These are phyloP conservation scores for Strix occidentalis DNA, from an alignment of 2,797 vertebrate species.

Conservation along the genomic window DNA sequence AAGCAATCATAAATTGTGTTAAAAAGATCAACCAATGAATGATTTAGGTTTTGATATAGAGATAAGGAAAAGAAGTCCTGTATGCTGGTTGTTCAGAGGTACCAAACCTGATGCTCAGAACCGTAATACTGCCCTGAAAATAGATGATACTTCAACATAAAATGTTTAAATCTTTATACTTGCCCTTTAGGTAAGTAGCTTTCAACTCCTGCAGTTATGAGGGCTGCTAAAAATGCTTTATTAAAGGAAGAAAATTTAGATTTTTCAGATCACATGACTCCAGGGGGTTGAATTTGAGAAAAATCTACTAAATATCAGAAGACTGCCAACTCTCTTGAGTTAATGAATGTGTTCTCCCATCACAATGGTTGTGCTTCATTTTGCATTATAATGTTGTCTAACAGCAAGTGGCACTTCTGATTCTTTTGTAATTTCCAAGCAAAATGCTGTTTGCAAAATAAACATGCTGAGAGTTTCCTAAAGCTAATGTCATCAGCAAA, in stretches of 20 bases:
- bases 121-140: not conserved
- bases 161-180: not conserved
- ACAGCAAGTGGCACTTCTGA: constrained; percentile 68
- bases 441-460: constrained; percentile 65
- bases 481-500: constrained; percentile 25
- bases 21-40: not conserved
- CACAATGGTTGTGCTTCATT: constrained; percentile 65
- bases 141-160: not conserved
- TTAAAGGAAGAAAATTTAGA: not conserved
- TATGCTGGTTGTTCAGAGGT: not conserved
- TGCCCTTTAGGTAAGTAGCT: not conserved
- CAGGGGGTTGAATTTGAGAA: not conserved
- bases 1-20: not conserved
- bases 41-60: not conserved
- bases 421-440: constrained; percentile 61
- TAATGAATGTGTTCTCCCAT: constrained; percentile 62
- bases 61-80: not conserved
- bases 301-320: constrained; percentile 43
- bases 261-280: not conserved
- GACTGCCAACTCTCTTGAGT: constrained; percentile 57
- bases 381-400: constrained; percentile 66
- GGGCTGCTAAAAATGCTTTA: not conserved
- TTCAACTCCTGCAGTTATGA: not conserved
- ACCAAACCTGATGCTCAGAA: not conserved
- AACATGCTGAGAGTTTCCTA: constrained; percentile 44